Evolutionary conservation across 2,888 invertebrate genomes (phyloP).

Genomic region (Molorchus minor): DNA sequence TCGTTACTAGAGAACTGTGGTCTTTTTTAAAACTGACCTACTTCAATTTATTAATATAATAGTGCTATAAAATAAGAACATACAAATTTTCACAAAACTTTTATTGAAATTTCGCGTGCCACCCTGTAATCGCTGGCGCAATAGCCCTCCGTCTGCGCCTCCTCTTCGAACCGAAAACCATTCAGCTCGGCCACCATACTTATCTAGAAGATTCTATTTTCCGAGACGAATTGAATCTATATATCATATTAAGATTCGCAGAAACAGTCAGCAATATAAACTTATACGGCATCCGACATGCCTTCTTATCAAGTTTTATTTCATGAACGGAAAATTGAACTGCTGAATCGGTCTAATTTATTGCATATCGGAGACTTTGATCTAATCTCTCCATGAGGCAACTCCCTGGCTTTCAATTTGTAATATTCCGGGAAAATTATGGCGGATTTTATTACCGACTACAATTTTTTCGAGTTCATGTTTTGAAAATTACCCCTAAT

Average conservation of each 20-base stretch:
- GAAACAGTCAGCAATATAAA: slow-evolving; percentile 44
- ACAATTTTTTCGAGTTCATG: no score
- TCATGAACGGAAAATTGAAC: slow-evolving; percentile 39
- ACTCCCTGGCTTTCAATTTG: no score
- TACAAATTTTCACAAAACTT: no score
- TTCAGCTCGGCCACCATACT: slow-evolving; percentile 37
- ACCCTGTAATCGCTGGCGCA: neutral
- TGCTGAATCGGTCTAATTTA: slow-evolving; percentile 36
- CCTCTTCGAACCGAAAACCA: slow-evolving; percentile 3
- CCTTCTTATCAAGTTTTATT: slow-evolving; percentile 45
- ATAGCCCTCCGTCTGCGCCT: neutral
- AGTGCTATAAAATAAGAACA: no score
- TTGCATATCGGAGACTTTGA: slow-evolving; percentile 18
- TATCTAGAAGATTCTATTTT: slow-evolving; percentile 61
- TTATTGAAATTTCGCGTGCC: no score
- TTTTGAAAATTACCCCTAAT: no score
- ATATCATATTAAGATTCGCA: slow-evolving; percentile 55
- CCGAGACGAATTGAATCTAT: slow-evolving; percentile 62
- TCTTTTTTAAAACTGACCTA: no score
- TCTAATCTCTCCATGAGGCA: no score
- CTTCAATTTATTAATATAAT: no score
- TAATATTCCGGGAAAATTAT: no score
- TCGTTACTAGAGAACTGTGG: no score
- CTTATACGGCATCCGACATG: slow-evolving; percentile 48
- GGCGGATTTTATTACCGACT: no score